Percentiles rank a stretch among this genome's conserved stretches.
Evolutionary conservation across 2,888 invertebrate genomes (phyloP).

Genomic region (Pedicia rivosa): DNA sequence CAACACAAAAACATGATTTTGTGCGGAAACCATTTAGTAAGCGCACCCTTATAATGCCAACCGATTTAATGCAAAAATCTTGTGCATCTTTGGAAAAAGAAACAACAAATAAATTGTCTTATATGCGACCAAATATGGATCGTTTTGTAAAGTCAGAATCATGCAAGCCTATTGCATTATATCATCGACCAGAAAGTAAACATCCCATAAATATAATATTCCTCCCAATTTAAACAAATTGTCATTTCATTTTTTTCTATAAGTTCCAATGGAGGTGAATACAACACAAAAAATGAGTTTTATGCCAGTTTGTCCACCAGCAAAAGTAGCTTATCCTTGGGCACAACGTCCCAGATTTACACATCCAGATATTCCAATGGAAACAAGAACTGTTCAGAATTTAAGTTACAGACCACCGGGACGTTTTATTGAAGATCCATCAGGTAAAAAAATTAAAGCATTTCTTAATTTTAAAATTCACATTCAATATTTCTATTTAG

Average conservation of each 20-base stretch:
- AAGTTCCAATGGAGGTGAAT: conserved; percentile 26
- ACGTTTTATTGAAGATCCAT: conserved; percentile 1
- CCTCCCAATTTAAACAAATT: neutral
- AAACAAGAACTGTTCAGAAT: conserved; percentile 41
- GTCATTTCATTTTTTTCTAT: conserved; percentile 1
- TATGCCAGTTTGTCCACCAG: conserved; percentile 29
- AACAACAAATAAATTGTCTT: conserved; percentile 21
- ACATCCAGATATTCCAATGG: conserved; percentile 23
- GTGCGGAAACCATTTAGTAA: conserved; percentile 41
- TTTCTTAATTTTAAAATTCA: too few relatives aligned
- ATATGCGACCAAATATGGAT: conserved; percentile 3
- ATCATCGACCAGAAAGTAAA: conserved; percentile 4
- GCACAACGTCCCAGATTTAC: conserved; percentile 19
- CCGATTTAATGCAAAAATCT: conserved; percentile 19
- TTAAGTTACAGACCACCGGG: conserved; percentile 44
- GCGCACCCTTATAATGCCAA: conserved; percentile 19
- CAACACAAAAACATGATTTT: conserved; percentile 58
- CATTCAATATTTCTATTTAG: too few relatives aligned
- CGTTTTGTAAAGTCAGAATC: neutral
- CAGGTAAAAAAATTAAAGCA: neutral
- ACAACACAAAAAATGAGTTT: conserved; percentile 42
- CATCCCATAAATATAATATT: too few relatives aligned
- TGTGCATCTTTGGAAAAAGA: conserved; percentile 22
- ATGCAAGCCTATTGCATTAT: conserved; percentile 7
- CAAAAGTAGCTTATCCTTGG: conserved; percentile 25